A percentile compares a stretch with the other conserved stretches of the same genome.
phyloP scores from a whole-genome alignment of 2,888 invertebrate species.

The Nomada flava region DNA sequence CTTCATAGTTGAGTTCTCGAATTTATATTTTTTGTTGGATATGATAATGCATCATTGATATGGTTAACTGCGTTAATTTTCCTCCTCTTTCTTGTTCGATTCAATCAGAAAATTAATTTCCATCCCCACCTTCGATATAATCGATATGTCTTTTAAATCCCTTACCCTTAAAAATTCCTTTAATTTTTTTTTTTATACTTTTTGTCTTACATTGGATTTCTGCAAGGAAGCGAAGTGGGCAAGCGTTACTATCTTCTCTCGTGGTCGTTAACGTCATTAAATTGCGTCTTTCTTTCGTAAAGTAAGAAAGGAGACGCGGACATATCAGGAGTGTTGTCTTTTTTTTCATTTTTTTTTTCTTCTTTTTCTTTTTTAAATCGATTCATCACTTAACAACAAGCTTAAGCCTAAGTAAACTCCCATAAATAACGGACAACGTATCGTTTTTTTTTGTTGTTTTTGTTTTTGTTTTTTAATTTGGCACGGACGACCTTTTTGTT shows the following conservation, averaged over 20 bases:
- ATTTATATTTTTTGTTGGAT: not conserved
- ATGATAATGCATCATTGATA: conserved; percentile 23
- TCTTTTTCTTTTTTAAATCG: conserved; percentile 38
- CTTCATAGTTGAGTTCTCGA: not conserved
- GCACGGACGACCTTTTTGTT: conserved; percentile 57
- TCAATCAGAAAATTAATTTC: not conserved
- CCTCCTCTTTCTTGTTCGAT: not conserved
- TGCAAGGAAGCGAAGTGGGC: conserved; percentile 46
- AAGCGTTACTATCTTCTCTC: conserved; percentile 24
- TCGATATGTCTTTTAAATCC: conserved; percentile 13
- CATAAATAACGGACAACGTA: conserved; percentile 50
- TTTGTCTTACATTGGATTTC: conserved; percentile 12
- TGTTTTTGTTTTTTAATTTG: conserved; percentile 19
- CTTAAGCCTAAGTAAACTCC: conserved; percentile 66
- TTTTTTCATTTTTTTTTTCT: not conserved
- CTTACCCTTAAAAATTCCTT: conserved; percentile 41
- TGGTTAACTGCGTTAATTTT: conserved; percentile 42
- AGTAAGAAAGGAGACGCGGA: conserved; percentile 38
- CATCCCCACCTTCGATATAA: conserved; percentile 18
- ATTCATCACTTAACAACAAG: conserved; percentile 59
- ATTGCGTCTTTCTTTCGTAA: not conserved
- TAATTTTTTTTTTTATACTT: not conserved
- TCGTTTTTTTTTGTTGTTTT: not conserved
- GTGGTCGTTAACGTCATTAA: conserved; percentile 17
- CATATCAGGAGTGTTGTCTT: conserved; percentile 15